Percentiles rank a stretch among this genome's conserved stretches.
phyloP scores from a whole-genome alignment of 1,140 invertebrate genomes.

The Kradibia gibbosae region DNA sequence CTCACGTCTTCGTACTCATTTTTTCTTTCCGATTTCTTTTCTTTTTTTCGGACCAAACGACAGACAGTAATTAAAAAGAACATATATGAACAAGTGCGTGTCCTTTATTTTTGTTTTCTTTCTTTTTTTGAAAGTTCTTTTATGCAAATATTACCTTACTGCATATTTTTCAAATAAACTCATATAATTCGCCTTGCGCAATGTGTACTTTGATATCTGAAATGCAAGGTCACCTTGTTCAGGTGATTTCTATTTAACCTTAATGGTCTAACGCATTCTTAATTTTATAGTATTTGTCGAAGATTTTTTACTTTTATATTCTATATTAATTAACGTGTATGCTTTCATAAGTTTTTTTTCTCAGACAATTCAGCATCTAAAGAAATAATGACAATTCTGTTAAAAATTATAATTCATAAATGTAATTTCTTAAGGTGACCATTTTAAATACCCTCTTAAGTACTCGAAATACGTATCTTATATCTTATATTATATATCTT shows the following conservation, averaged over 20 bases:
- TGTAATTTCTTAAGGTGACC: too few relatives aligned
- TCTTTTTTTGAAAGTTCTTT: slow-evolving; percentile 39
- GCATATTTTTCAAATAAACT: slow-evolving; percentile 51
- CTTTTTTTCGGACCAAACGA: slow-evolving; percentile 29
- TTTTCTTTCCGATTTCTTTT: neutral
- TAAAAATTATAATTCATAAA: too few relatives aligned
- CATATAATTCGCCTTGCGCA: neutral
- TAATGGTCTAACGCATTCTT: slow-evolving; percentile 31
- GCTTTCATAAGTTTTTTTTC: too few relatives aligned
- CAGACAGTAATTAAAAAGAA: slow-evolving; percentile 51
- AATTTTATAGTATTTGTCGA: neutral
- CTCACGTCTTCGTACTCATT: slow-evolving; percentile 5
- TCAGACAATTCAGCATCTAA: too few relatives aligned
- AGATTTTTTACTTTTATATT: too few relatives aligned
- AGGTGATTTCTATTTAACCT: slow-evolving; percentile 23
- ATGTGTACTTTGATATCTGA: neutral
- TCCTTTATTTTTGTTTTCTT: slow-evolving; percentile 48
- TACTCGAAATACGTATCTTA: too few relatives aligned
- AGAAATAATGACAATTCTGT: too few relatives aligned
- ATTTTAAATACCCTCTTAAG: too few relatives aligned
- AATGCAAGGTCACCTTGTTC: neutral
- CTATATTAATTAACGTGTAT: too few relatives aligned
- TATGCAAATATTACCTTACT: slow-evolving; percentile 49
- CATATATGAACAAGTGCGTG: slow-evolving; percentile 51
- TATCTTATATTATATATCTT: too few relatives aligned